Evolutionary conservation across 2,797 vertebrate genomes (phyloP), one percentile per base, ranked within the genome.

Genomic region (Ptychadena robeensis): DNA sequence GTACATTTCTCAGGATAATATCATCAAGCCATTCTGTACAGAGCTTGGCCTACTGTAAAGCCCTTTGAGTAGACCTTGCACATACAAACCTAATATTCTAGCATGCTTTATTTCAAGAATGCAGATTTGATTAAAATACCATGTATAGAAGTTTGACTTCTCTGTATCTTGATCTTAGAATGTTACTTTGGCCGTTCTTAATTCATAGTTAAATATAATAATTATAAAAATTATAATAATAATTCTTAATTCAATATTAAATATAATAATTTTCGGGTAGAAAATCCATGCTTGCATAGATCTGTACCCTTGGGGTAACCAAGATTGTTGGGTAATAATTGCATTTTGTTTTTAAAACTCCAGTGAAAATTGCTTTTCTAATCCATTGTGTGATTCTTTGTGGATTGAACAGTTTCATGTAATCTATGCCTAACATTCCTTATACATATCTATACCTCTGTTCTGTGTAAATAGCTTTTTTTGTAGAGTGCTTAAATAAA

Each of bases 401-500:
- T 28, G 5, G 15, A 1, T 35, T 11, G 14, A 75, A 35, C 25
- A 25, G 14, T 11, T 22, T 37, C 2, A 1, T 37, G 18, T 9
- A 38, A 9, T 66, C 11, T 59, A 27, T 31, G 10, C 11, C 25
- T 77, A 30, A 77, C 63, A 66, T 77, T 77, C 74, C 74, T 15
- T 53, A 38, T 38, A 27, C 2, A 11, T 61, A 67, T 53, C n/a
- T 75, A 65, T 77, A 77, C 38, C 18, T 77, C 73, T 76, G 1
- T 63, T 9, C 57, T 75, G 37, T 76, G 28, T 77, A 77, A 32
- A 77, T 38, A 67, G 3, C 35, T 37, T 75, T 63, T 75, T 63
- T 30, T 75, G 34, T 75, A 77, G 37, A 77, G 32, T 32, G 63
- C 74, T 27, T 44, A 53, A 77, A 77, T 77, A 77, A 77, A 77